Evolutionary conservation across 2,888 invertebrate genomes (phyloP).

Genomic region (Diachrysia chrysitis): DNA sequence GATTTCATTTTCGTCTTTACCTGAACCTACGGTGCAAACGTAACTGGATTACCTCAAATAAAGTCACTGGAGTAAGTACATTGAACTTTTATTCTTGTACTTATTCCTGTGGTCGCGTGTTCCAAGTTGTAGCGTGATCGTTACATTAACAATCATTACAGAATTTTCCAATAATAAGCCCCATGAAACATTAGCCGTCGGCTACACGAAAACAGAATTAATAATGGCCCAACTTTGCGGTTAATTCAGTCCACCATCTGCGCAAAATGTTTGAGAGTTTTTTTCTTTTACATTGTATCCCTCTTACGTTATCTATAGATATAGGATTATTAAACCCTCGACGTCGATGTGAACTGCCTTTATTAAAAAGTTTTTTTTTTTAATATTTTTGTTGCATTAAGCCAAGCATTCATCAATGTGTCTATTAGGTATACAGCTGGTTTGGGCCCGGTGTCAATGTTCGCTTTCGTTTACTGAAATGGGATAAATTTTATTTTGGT

Average conservation of each 20-base stretch:
- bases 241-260: slow-evolving; percentile 81
- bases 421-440: slow-evolving; percentile 75
- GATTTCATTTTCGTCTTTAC: slow-evolving; percentile 26
- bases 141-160: slow-evolving; percentile 86
- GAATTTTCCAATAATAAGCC: slow-evolving; percentile 86
- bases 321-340: slow-evolving; percentile 71
- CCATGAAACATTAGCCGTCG: slow-evolving; percentile 81
- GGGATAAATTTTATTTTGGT: slow-evolving; percentile 40
- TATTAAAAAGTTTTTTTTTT: slow-evolving; percentile 64
- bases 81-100: slow-evolving; percentile 72
- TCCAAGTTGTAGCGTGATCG: slow-evolving; percentile 77
- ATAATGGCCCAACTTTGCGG: slow-evolving; percentile 84
- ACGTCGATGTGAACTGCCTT: slow-evolving; percentile 60
- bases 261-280: slow-evolving; percentile 73
- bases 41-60: slow-evolving; percentile 55
- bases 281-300: slow-evolving; percentile 73
- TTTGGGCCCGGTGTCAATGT: slow-evolving; percentile 65
- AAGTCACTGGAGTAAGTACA: slow-evolving; percentile 61
- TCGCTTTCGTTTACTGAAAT: slow-evolving; percentile 83
- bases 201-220: slow-evolving; percentile 86
- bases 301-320: slow-evolving; percentile 71
- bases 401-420: slow-evolving; percentile 80
- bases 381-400: slow-evolving; percentile 53
- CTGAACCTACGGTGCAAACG: slow-evolving; percentile 20
- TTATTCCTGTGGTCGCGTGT: slow-evolving; percentile 80